A percentile compares a stretch with the other conserved stretches of the same genome.
These are phyloP conservation scores for Notocelia uddmanniana DNA, from an alignment of 2,888 invertebrate species.

Conservation along the genomic window DNA sequence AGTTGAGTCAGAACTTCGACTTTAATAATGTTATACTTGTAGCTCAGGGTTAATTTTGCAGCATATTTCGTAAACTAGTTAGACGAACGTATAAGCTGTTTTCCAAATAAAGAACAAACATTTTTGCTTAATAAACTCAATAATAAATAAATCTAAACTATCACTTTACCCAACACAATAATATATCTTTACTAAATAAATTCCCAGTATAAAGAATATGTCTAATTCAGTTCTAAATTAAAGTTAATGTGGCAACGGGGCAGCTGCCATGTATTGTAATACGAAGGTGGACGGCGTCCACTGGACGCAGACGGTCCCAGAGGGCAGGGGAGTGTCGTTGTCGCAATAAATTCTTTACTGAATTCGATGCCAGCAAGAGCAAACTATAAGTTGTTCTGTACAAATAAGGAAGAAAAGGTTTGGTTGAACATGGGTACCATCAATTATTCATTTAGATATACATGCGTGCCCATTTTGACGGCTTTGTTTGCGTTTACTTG, in stretches of 20 bases:
- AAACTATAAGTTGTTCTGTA: conserved; percentile 12
- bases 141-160: background rate
- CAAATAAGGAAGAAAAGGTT: background rate
- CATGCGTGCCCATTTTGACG: background rate
- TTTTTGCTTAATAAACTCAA: background rate
- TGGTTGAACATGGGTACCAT: conserved; percentile 1
- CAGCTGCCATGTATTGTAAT: conserved; percentile 29
- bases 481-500: background rate
- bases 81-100: background rate
- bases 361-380: conserved; percentile 54
- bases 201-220: background rate
- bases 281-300: conserved; percentile 33
- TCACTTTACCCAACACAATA: background rate
- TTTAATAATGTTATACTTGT: conserved; percentile 24
- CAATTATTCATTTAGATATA: conserved; percentile 12
- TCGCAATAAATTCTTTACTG: conserved; percentile 58
- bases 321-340: conserved; percentile 51
- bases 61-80: conserved; percentile 7
- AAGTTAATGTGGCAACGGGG: conserved; percentile 36
- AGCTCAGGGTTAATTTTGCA: conserved; percentile 28
- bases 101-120: background rate
- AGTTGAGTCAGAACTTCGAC: conserved; percentile 30
- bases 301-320: conserved; percentile 42
- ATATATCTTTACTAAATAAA: conserved; percentile 1
- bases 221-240: conserved; percentile 42